Evolutionary conservation across 2,113 vertebrate species (phyloP).

Genomic region (human): DNA sequence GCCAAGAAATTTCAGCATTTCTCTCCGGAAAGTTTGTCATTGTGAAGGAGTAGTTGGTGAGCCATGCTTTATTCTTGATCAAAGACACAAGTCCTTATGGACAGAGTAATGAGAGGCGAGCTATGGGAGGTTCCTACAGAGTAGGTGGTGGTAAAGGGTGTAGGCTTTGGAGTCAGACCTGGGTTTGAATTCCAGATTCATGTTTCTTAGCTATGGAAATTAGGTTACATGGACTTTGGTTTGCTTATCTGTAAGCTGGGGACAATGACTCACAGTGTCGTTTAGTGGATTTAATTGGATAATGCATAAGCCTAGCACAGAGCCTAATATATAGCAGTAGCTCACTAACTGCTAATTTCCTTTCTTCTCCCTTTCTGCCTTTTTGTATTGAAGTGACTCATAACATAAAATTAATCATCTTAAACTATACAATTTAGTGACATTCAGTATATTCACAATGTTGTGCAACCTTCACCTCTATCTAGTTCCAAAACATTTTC

Average conservation of each 20-base stretch:
- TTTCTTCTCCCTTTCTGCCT: background rate
- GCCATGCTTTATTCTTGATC: background rate
- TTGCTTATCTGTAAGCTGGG: conserved; percentile 24
- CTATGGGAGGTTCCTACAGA: background rate
- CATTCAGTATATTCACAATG: background rate
- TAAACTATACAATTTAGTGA: background rate
- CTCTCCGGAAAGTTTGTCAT: background rate
- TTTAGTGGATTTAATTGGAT: background rate
- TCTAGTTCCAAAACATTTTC: conserved; percentile 16
- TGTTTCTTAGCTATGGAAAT: background rate
- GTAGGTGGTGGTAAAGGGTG: background rate
- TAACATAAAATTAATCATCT: conserved; percentile 11
- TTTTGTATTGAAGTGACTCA: background rate
- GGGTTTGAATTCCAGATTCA: conserved; percentile 5
- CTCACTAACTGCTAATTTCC: conserved; percentile 12
- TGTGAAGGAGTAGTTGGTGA: background rate
- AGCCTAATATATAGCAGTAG: background rate
- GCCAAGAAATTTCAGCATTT: background rate
- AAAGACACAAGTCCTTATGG: background rate
- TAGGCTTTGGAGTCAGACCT: conserved; percentile 13
- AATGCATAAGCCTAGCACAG: background rate
- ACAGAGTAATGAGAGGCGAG: background rate
- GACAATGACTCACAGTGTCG: background rate
- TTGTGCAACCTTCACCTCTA: background rate
- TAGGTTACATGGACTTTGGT: background rate